Evolutionary conservation across 2,888 invertebrate species (phyloP), one percentile per base, ranked within the genome.

Genomic region (Tetranychus piercei): DNA sequence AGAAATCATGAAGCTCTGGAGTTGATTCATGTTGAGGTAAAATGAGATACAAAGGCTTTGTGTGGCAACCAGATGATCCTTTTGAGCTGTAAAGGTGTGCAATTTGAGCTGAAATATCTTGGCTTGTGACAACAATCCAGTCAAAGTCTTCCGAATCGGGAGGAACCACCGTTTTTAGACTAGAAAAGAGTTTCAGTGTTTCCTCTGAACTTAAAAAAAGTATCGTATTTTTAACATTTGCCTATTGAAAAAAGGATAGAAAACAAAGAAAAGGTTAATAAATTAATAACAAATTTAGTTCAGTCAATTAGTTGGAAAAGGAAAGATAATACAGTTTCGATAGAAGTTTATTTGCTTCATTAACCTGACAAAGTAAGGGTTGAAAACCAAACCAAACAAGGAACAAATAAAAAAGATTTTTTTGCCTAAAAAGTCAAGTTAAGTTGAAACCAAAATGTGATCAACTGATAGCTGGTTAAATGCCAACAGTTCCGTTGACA

Each of bases 201-300:
- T 75, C 75, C 7, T 45, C 66, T 69, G 75, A 20, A 73, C 71
- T 75, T 45, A 75, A 71, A 44, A 73, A 75, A 44, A 75, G 73
- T 22, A 75, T 73, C 11, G 75, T 75, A 55, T 75, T 75, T 22
- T 73, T 64, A 22, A 69, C 69, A 23, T 71, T 23, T 71, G 43
- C 34, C 71, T 71, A 44, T 34, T 34, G 20, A 23, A 69, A 8
- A 23, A n/a, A 20, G 15, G 9, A 18, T 69, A 7, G n/a, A 15
- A 15, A 55, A 55, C 3, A 55, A 55, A 55, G 11, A 69, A 20
- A 20, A 34, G 34, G 34, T 34, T 34, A 34, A 34, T 34, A 34
- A 34, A 34, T n/a, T n/a, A n/a, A n/a, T 34, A 34, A 5, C 34
- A 34, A 34, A 34, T 34, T 34, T 34, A 34, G 34, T 34, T 34